These are phyloP conservation scores for Archips xylosteana DNA, from an alignment of 2,888 invertebrate species.

Conservation along the genomic window DNA sequence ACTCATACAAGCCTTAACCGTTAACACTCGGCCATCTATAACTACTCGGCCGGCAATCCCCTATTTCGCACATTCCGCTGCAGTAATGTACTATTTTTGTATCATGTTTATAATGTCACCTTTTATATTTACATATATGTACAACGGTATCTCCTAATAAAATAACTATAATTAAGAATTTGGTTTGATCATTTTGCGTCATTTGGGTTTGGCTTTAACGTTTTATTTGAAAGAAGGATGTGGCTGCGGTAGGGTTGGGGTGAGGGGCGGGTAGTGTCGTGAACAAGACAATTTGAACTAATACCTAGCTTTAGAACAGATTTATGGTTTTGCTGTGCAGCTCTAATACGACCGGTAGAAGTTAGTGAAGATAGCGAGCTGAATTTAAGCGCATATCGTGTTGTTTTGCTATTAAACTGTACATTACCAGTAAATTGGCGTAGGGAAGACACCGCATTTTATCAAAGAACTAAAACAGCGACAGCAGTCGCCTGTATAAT, in stretches of 20 bases:
- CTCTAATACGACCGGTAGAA: constrained; percentile 32
- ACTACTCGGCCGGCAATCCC: too few relatives aligned
- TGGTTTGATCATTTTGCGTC: background rate
- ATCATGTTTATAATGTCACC: too few relatives aligned
- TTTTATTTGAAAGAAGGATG: constrained; percentile 9
- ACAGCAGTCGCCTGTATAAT: too few relatives aligned
- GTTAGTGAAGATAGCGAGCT: constrained; percentile 20
- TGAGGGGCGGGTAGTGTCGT: constrained; percentile 45
- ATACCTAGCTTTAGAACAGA: constrained; percentile 62
- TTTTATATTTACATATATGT: too few relatives aligned
- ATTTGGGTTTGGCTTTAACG: constrained; percentile 9
- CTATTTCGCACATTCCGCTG: too few relatives aligned
- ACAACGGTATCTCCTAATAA: too few relatives aligned
- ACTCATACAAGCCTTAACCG: too few relatives aligned
- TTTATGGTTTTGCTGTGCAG: constrained; percentile 55
- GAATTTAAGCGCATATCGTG: constrained; percentile 9
- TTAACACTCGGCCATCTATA: too few relatives aligned
- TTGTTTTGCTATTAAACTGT: constrained; percentile 4
- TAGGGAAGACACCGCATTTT: too few relatives aligned
- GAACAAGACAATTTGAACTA: constrained; percentile 63
- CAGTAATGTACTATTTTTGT: too few relatives aligned
- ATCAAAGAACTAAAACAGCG: too few relatives aligned
- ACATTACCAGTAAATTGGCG: background rate
- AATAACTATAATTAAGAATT: too few relatives aligned
- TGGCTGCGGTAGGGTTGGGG: background rate